Evolutionary conservation across 2,888 invertebrate genomes (phyloP), one percentile per base, ranked within the genome.

Genomic region (Chirona hameri): DNA sequence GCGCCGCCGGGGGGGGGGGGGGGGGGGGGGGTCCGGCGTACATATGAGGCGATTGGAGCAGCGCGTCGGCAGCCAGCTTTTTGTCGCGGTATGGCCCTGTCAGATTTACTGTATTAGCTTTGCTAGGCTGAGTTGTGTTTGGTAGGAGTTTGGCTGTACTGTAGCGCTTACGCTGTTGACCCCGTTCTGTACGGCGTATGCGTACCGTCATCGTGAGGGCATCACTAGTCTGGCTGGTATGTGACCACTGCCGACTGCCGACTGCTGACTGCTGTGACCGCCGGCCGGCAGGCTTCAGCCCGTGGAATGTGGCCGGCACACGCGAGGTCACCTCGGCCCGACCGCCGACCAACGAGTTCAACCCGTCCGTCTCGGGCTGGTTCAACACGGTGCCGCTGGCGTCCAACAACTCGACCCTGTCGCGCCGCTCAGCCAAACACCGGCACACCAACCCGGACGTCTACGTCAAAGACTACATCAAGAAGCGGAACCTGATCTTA

Each of bases 381-480:
- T 97, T 97, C 85, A 98, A 96, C 87, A 97, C 97, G n/a, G 94
- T 96, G 86, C 92, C 93, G 0, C 90, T 94, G 80, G 93, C 93
- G 31, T 89, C 92, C 86, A 90, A 92, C 92, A 93, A 86, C 27
- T 93, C 86, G 91, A 95, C 87, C 90, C 93, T 82, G 89, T 91
- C 80, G 82, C 95, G 94, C 91, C 92, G 85, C 5, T 85, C 87
- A 91, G 94, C 84, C 76, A 86, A 86, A 79, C 84, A 85, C 72
- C 85, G 86, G 83, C 85, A 85, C 48, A 86, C 86, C 48, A 89
- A 91, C 31, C 93, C 92, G 83, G 95, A 95, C 86, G 92, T 93
- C 0, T 95, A 95, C 88, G 95, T 97, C 83, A 97, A 97, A 87
- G 97, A 98, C 87, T 99, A 98, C 88, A 93, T 97, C 85, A 93